These are phyloP conservation scores for Trimorus sp. DNA, from an alignment of 2,888 invertebrate genomes.

Conservation along the genomic window DNA sequence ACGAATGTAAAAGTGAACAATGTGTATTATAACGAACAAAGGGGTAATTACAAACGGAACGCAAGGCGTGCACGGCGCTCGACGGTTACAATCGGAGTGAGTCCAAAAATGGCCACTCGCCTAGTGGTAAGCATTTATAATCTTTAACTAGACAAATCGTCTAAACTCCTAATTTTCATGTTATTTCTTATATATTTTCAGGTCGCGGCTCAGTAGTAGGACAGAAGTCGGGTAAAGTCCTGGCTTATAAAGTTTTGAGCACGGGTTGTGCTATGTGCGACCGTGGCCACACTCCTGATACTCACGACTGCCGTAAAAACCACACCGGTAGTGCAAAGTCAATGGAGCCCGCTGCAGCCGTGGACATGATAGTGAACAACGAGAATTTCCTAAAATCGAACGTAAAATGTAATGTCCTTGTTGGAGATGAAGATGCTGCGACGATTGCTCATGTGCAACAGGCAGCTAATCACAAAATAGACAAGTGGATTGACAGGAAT, in stretches of 20 bases:
- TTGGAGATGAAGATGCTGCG: slow-evolving; percentile 13
- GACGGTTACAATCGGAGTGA: too few relatives aligned
- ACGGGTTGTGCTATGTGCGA: slow-evolving; percentile 27
- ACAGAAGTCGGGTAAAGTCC: slow-evolving; percentile 16
- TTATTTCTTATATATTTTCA: slow-evolving; percentile 17
- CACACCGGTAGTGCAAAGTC: slow-evolving; percentile 30
- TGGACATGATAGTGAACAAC: slow-evolving; percentile 41
- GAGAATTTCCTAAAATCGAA: slow-evolving; percentile 35
- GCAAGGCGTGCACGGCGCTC: too few relatives aligned
- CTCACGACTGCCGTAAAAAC: slow-evolving; percentile 41
- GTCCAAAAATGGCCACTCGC: too few relatives aligned
- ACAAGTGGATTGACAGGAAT: slow-evolving; percentile 51
- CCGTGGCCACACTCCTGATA: neutral
- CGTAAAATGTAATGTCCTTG: slow-evolving; percentile 20
- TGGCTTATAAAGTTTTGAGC: slow-evolving; percentile 11
- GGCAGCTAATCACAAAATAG: slow-evolving; percentile 25
- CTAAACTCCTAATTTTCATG: too few relatives aligned
- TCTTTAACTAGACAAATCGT: too few relatives aligned
- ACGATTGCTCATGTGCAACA: slow-evolving; percentile 35
- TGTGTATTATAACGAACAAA: too few relatives aligned
- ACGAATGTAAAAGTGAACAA: too few relatives aligned
- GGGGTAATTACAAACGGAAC: too few relatives aligned
- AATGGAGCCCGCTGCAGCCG: slow-evolving; percentile 52
- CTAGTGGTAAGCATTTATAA: too few relatives aligned
- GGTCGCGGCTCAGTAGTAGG: slow-evolving; percentile 34